Conservation (phyloP, 1,140 invertebrate genomes). For the Wasmannia auropunctata region DNA sequence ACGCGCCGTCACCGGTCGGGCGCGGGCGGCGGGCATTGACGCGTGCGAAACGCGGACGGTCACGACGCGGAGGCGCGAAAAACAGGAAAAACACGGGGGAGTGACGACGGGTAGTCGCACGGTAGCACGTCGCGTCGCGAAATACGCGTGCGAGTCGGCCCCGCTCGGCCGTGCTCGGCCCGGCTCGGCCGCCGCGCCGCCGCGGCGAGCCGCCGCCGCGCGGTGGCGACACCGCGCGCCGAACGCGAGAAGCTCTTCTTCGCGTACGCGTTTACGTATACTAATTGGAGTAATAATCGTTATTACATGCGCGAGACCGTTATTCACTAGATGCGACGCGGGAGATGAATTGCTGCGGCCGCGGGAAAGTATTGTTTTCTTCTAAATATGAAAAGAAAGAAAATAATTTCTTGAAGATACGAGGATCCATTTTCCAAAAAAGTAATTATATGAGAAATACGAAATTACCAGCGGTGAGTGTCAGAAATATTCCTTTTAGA, state of each 20-base stretch:
- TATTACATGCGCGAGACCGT: neutral
- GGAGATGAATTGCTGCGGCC: neutral
- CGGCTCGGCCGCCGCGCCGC: slow-evolving; percentile 52
- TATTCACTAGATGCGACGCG: neutral
- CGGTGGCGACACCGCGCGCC: slow-evolving; percentile 64
- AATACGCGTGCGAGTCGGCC: slow-evolving; percentile 75
- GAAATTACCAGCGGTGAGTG: neutral
- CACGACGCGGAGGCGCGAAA: slow-evolving; percentile 73
- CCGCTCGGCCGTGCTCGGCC: slow-evolving; percentile 60
- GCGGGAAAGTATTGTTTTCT: neutral
- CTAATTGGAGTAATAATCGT: neutral
- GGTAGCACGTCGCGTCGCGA: slow-evolving; percentile 57
- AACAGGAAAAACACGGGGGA: slow-evolving; percentile 73
- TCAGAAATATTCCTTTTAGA: neutral
- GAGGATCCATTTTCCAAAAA: neutral
- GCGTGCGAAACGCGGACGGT: slow-evolving; percentile 71
- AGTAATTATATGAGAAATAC: neutral
- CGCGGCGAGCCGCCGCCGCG: slow-evolving; percentile 45
- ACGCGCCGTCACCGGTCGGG: slow-evolving; percentile 61
- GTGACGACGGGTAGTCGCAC: slow-evolving; percentile 52
- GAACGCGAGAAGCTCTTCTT: slow-evolving; percentile 28
- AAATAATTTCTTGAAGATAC: neutral
- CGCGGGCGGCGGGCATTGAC: slow-evolving; percentile 56
- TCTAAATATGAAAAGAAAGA: neutral
- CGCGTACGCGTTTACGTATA: neutral